These are phyloP conservation scores for Pseudorectes ferrugineus DNA, from an alignment of 2,113 vertebrate species.

Conservation along the genomic window DNA sequence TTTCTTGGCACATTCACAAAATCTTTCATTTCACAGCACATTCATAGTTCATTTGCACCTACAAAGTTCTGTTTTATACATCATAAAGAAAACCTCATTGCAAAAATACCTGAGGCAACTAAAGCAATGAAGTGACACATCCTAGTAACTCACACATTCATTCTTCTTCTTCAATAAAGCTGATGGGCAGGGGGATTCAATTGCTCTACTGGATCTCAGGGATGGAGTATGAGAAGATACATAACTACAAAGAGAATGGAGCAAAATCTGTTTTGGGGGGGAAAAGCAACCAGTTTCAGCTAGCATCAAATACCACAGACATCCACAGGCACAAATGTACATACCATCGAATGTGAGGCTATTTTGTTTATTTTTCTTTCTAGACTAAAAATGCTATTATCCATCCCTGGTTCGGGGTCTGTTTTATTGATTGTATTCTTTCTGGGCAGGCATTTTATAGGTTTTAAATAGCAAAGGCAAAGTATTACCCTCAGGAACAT, in stretches of 20 bases:
- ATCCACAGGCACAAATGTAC: neutral
- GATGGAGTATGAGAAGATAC: neutral
- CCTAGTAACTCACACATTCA: neutral
- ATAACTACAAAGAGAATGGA: neutral
- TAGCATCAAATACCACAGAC: neutral
- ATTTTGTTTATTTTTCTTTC: neutral
- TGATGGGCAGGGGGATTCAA: neutral
- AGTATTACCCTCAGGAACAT: neutral
- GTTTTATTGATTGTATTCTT: slow-evolving; percentile 10
- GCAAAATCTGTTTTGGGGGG: neutral
- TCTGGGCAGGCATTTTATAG: neutral
- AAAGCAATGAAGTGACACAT: neutral
- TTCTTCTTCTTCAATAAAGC: neutral
- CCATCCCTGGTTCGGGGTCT: neutral
- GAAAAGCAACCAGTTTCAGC: neutral
- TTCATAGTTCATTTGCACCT: neutral
- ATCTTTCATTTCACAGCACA: neutral
- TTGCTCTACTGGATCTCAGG: neutral
- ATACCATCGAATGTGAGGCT: neutral
- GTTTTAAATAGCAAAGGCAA: neutral
- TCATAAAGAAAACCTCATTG: neutral
- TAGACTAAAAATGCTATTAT: neutral
- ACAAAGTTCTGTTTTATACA: neutral
- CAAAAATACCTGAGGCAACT: neutral
- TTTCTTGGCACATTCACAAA: neutral